Base-by-base conservation (phyloP, 2,888 invertebrate genomes). In the Erebia aethiops region DNA sequence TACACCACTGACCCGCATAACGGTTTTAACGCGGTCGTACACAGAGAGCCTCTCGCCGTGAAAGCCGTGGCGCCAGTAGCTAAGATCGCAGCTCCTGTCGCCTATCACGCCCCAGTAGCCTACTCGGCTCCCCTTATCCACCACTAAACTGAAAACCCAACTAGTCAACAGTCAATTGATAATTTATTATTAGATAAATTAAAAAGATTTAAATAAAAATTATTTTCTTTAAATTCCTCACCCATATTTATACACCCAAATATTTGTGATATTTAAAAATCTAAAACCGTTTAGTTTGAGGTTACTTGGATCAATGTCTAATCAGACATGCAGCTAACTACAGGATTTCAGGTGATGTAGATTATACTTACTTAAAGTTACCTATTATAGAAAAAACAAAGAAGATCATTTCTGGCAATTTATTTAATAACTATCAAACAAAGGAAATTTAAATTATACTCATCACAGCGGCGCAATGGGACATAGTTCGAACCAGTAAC, bases 1-100 rank as follows among this genome's bases (percentile, higher is more conserved):
- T 92, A 92, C 86, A 89, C 89, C 76, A 90, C 92, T 61, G 91
- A 91, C 77, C 83, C 83, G 41, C 84, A 92, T 88, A 87, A 94
- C 84, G 84, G 94, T 21, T 94, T 94, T 88, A 94, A 94, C 85
- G 94, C 94, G 41, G 94, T 94, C 60, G 94, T 95, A 3, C 91
- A 87, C 83, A 91, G 86, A 76, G 93, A 93, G 70, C 83, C 88
- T 63, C 79, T 88, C 74, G 88, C 62, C 62, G 82, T 87, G 73
- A 87, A 87, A 75, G 82, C 81, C 52, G 84, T 84, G 51, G 83
- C 83, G 83, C 63, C 84, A 54, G 81, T 86, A 73, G 87, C 86
- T 13, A 91, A 92, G 76, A 84, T 88, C 75, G 81, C 84, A 26
- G 82, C 86, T 13, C 87, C 88, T 14, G 77, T 81, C 3, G 80